Evolutionary conservation across 2,888 invertebrate genomes (phyloP).

Genomic region (Nephrocerus scutellatus): DNA sequence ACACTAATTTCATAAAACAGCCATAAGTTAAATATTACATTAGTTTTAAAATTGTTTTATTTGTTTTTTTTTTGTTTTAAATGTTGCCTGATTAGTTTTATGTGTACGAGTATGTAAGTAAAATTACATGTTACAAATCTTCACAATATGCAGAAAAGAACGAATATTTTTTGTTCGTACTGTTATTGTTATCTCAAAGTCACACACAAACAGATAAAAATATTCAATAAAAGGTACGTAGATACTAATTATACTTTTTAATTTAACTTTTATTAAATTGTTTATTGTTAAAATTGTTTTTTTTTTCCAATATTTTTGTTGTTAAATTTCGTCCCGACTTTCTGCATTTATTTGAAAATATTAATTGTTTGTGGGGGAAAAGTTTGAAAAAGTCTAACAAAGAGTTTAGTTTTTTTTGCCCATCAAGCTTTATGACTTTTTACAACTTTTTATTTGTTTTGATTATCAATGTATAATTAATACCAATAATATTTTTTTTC

Average conservation of each 20-base stretch:
- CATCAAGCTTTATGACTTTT: not conserved
- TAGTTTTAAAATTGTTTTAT: conserved; percentile 10
- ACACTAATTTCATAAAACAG: conserved; percentile 22
- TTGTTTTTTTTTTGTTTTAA: no score
- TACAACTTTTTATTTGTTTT: not conserved
- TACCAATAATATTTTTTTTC: conserved; percentile 6
- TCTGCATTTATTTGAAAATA: not conserved
- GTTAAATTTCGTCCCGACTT: conserved; percentile 3
- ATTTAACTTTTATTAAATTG: not conserved
- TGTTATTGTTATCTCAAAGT: conserved; percentile 13
- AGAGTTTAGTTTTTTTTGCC: conserved; percentile 10
- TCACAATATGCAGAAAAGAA: no score
- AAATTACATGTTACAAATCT: no score
- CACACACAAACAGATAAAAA: conserved; percentile 23
- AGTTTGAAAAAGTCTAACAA: conserved; percentile 3
- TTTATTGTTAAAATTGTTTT: not conserved
- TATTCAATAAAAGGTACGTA: conserved; percentile 24
- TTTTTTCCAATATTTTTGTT: no score
- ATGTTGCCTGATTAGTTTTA: conserved; percentile 7
- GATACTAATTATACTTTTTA: conserved; percentile 16
- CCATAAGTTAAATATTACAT: conserved; percentile 22
- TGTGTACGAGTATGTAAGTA: no score
- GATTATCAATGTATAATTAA: conserved; percentile 1
- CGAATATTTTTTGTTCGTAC: no score
- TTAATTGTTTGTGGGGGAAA: not conserved